Conservation (phyloP, 1,140 invertebrate species). For the Pseudoatta argentina region DNA sequence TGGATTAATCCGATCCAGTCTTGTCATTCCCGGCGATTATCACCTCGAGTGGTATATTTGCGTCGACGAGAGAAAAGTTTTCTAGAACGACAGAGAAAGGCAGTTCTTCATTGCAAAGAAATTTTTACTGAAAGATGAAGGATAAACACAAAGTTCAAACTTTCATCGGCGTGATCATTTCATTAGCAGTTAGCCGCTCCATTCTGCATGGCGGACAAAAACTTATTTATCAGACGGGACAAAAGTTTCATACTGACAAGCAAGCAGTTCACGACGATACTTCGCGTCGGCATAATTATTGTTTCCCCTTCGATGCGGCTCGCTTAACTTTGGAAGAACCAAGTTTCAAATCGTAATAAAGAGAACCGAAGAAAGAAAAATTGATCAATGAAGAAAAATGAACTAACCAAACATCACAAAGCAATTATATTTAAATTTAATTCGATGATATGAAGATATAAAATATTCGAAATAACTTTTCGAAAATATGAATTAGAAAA, state of each 20-base stretch:
- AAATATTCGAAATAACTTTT: slow-evolving; percentile 13
- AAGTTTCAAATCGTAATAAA: background rate
- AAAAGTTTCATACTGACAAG: slow-evolving; percentile 56
- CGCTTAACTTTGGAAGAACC: background rate
- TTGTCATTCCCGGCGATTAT: slow-evolving; percentile 17
- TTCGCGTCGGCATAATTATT: slow-evolving; percentile 46
- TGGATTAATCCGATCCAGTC: slow-evolving; percentile 38
- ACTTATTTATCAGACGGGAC: slow-evolving; percentile 70
- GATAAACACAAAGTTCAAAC: slow-evolving; percentile 69
- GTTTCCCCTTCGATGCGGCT: background rate
- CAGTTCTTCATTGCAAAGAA: slow-evolving; percentile 51
- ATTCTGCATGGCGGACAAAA: slow-evolving; percentile 23
- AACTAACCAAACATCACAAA: background rate
- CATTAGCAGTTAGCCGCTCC: slow-evolving; percentile 66
- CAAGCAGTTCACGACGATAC: slow-evolving; percentile 22
- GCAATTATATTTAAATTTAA: slow-evolving; percentile 1
- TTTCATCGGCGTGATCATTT: slow-evolving; percentile 68
- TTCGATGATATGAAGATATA: background rate
- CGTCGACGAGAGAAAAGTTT: slow-evolving; percentile 21
- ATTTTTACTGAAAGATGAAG: slow-evolving; percentile 62
- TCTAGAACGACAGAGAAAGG: background rate
- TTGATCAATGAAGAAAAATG: too few species aligned
- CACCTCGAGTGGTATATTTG: slow-evolving; percentile 14
- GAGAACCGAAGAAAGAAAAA: background rate
- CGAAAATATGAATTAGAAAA: background rate